A percentile compares a stretch with the other conserved stretches of the same genome.
phyloP scores from a whole-genome alignment of 2,888 invertebrate genomes.

The Acanthosepion lycidas region DNA sequence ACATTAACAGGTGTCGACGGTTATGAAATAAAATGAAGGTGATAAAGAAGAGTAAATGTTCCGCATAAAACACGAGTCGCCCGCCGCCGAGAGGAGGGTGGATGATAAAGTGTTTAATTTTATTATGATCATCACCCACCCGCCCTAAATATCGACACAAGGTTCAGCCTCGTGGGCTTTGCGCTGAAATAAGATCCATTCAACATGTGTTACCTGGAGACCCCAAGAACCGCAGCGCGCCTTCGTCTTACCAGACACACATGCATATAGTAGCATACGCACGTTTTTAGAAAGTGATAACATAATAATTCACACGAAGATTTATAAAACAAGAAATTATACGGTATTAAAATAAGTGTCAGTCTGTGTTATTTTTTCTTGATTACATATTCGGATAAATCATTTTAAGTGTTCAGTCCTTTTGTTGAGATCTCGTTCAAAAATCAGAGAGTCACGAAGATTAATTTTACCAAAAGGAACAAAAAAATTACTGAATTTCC shows the following conservation, averaged over 20 bases:
- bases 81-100: background rate
- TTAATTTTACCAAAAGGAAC: background rate
- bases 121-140: background rate
- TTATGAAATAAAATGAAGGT: constrained; percentile 20
- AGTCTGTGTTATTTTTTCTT: background rate
- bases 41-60: constrained; percentile 12
- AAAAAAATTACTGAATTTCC: no score
- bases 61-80: background rate
- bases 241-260: background rate
- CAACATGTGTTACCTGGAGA: background rate
- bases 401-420: background rate
- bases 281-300: background rate
- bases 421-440: background rate
- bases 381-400: background rate
- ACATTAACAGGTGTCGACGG: background rate
- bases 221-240: background rate
- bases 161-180: background rate
- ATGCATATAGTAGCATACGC: background rate
- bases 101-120: background rate
- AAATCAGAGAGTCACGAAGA: background rate
- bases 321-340: constrained; percentile 8
- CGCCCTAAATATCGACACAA: background rate
- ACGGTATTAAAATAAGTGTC: background rate
- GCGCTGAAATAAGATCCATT: background rate
- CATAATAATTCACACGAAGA: background rate